phyloP scores from a whole-genome alignment of 1,140 invertebrate genomes.

The Zaprionus africanus region DNA sequence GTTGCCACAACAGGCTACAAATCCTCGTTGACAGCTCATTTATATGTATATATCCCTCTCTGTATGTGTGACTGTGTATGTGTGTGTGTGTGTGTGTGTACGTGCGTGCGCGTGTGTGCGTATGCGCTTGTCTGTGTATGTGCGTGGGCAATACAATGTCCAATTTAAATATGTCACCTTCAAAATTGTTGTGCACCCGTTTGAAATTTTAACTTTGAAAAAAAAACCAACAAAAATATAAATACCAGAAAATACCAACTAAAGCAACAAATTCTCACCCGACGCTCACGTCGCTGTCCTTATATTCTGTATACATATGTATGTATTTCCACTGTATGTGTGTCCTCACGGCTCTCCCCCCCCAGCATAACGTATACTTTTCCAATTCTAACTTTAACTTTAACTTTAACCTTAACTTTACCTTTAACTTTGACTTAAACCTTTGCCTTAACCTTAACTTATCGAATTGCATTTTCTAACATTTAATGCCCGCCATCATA shows the following conservation, averaged over 20 bases:
- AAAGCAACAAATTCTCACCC: constrained; percentile 14
- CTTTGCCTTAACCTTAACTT: constrained; percentile 3
- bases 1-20: constrained; percentile 57
- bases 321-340: constrained; percentile 43
- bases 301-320: constrained; percentile 16
- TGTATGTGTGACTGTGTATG: constrained; percentile 11
- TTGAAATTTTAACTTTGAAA: constrained; percentile 6
- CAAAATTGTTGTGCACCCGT: constrained; percentile 29
- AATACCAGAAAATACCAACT: not conserved
- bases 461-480: constrained; percentile 38
- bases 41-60: constrained; percentile 50
- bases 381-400: constrained; percentile 31
- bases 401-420: constrained; percentile 7
- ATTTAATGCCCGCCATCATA: constrained; percentile 42
- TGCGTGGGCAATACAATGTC: constrained; percentile 28
- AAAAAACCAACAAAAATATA: constrained; percentile 1
- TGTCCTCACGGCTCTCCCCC: constrained; percentile 32
- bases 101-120: constrained; percentile 1
- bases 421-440: not conserved
- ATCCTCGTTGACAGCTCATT: constrained; percentile 71
- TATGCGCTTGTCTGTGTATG: constrained; percentile 24
- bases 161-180: constrained; percentile 39
- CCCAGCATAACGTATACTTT: constrained; percentile 9
- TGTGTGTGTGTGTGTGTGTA: not conserved
- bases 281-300: constrained; percentile 29